Evolutionary conservation across 2,797 vertebrate species (phyloP).

Genomic region (Clamator glandarius): DNA sequence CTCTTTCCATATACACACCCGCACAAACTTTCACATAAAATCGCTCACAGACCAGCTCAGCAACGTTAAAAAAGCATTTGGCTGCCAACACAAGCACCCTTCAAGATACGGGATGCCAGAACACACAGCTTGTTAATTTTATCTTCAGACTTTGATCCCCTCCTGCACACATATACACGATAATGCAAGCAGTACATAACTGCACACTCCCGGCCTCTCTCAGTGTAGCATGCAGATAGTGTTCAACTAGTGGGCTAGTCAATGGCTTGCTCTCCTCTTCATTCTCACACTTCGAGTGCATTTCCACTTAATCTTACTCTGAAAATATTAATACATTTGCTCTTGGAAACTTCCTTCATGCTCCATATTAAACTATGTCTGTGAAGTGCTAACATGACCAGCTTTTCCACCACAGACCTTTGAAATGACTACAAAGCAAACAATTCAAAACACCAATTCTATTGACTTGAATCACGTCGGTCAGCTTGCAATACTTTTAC

Average conservation of each 20-base stretch:
- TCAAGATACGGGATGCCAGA: not conserved
- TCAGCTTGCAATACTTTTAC: not conserved
- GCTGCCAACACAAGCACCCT: not conserved
- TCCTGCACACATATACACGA: not conserved
- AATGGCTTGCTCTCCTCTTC: not conserved
- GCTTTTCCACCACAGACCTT: not conserved
- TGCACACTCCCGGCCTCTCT: accelerated
- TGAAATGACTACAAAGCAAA: not conserved
- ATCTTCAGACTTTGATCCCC: not conserved
- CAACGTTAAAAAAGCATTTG: not conserved
- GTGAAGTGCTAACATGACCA: not conserved
- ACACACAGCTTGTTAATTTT: not conserved
- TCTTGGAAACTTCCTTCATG: not conserved
- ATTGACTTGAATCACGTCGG: not conserved
- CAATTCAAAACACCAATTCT: not conserved
- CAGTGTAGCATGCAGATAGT: not conserved
- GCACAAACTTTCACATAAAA: not conserved
- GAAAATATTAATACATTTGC: not conserved
- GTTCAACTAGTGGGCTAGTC: not conserved
- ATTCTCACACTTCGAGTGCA: not conserved
- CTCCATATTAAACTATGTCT: not conserved
- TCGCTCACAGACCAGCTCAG: not conserved
- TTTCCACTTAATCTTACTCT: not conserved
- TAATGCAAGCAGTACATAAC: not conserved
- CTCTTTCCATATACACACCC: not conserved